phyloP scores from a whole-genome alignment of 2,797 vertebrate genomes.

The Chloroceryle amazona region DNA sequence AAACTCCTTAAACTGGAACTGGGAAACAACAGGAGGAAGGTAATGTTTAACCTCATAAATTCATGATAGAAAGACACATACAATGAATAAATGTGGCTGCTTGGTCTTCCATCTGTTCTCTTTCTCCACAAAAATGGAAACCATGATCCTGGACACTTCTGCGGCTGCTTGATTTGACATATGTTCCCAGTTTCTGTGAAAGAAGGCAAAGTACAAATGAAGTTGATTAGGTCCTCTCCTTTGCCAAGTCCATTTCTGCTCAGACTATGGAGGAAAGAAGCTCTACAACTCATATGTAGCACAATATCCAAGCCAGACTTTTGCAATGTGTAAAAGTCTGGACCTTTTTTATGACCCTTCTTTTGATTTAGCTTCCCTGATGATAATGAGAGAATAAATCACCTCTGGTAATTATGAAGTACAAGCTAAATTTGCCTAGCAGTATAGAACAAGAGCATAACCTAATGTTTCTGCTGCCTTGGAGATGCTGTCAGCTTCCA shows the following conservation, averaged over 20 bases:
- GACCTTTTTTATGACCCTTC: background rate
- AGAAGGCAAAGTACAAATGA: constrained; percentile 34
- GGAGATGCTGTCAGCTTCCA: background rate
- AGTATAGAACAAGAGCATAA: background rate
- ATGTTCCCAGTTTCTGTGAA: background rate
- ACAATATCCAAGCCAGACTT: background rate
- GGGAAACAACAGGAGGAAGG: background rate
- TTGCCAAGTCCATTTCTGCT: background rate
- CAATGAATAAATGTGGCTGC: background rate
- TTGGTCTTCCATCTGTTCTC: background rate
- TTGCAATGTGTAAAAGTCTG: background rate
- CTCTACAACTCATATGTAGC: background rate
- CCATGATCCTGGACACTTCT: background rate
- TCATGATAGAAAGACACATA: background rate
- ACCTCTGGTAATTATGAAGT: constrained; percentile 7
- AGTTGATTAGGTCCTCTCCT: constrained; percentile 4
- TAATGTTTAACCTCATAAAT: background rate
- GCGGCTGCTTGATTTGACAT: constrained; percentile 20
- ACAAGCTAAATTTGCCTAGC: background rate
- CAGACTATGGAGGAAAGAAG: background rate
- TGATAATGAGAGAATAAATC: constrained; percentile 25
- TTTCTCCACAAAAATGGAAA: constrained; percentile 42
- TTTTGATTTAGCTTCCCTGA: constrained; percentile 27
- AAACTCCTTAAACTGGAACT: background rate
- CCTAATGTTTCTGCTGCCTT: background rate